Conservation (phyloP, 2,113 vertebrate species). For the Pseudonaja textilis region DNA sequence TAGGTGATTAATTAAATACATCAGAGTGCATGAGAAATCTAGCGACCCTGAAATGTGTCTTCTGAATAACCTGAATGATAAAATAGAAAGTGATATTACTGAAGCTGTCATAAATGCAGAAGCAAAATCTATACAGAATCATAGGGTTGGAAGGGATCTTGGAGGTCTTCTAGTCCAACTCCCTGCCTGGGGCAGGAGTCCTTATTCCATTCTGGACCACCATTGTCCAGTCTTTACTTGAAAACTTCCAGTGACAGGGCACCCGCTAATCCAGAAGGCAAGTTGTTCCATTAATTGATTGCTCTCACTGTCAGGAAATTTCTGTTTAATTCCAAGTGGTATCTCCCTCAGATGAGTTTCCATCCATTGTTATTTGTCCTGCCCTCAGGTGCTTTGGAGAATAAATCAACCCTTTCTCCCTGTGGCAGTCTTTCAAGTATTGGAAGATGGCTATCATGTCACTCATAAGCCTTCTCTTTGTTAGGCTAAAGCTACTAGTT, state of each 20-base stretch:
- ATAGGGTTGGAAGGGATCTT: not conserved
- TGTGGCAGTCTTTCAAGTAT: not conserved
- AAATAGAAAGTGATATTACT: not conserved
- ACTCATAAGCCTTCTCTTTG: not conserved
- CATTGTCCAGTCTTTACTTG: not conserved
- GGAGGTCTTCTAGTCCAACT: not conserved
- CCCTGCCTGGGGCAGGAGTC: not conserved
- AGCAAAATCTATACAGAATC: not conserved
- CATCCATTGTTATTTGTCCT: not conserved
- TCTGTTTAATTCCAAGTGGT: not conserved
- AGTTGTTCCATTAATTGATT: not conserved
- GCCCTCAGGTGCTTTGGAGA: not conserved
- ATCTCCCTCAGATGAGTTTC: not conserved
- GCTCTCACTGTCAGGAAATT: not conserved
- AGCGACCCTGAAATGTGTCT: not conserved
- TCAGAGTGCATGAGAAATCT: not conserved
- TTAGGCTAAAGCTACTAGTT: too few relatives aligned
- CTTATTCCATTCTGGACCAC: not conserved
- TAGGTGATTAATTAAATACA: conserved; percentile 6
- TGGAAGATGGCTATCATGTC: not conserved
- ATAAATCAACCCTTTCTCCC: not conserved
- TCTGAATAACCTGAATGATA: not conserved
- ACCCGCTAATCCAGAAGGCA: not conserved
- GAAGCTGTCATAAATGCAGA: not conserved
- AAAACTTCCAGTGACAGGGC: not conserved